These are phyloP conservation scores for Xiphias gladius DNA, from an alignment of 2,113 vertebrate species.

Conservation along the genomic window DNA sequence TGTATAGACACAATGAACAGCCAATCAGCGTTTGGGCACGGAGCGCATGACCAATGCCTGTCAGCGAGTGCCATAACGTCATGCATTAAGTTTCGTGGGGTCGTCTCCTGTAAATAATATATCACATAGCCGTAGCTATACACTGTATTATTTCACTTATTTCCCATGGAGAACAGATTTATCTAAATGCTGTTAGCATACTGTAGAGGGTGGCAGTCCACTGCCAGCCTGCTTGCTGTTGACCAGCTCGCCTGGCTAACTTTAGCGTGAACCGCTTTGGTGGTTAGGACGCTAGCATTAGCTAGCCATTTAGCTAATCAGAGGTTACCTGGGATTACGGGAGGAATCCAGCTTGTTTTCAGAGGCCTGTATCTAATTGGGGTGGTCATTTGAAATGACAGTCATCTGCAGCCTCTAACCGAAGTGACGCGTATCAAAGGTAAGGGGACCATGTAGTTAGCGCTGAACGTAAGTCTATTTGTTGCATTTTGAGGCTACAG, in stretches of 20 bases:
- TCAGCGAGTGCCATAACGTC: conserved; percentile 11
- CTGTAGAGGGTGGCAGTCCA: conserved; percentile 47
- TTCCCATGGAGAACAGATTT: conserved; percentile 24
- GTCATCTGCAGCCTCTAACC: conserved; percentile 17
- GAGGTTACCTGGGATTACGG: conserved; percentile 54
- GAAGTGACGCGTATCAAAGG: conserved; percentile 54
- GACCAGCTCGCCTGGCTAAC: conserved; percentile 47
- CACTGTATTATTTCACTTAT: conserved; percentile 49
- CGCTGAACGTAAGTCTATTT: background rate
- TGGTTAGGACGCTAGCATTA: conserved; percentile 54
- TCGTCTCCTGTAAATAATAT: conserved; percentile 80
- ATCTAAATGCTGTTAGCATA: conserved; percentile 41
- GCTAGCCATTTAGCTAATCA: conserved; percentile 72
- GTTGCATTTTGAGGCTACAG: conserved; percentile 41
- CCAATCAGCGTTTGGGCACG: conserved; percentile 64
- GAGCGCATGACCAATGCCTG: conserved; percentile 52
- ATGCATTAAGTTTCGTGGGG: conserved; percentile 32
- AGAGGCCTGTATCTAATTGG: conserved; percentile 21
- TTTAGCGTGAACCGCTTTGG: conserved; percentile 60
- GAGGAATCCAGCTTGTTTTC: conserved; percentile 38
- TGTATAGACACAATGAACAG: conserved; percentile 17
- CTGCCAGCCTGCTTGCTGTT: conserved; percentile 45
- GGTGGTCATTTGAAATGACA: conserved; percentile 66
- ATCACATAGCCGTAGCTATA: conserved; percentile 60
- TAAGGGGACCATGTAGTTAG: conserved; percentile 34